These are phyloP conservation scores for Chionomys nivalis DNA, from an alignment of 2,113 vertebrate species.

Conservation along the genomic window DNA sequence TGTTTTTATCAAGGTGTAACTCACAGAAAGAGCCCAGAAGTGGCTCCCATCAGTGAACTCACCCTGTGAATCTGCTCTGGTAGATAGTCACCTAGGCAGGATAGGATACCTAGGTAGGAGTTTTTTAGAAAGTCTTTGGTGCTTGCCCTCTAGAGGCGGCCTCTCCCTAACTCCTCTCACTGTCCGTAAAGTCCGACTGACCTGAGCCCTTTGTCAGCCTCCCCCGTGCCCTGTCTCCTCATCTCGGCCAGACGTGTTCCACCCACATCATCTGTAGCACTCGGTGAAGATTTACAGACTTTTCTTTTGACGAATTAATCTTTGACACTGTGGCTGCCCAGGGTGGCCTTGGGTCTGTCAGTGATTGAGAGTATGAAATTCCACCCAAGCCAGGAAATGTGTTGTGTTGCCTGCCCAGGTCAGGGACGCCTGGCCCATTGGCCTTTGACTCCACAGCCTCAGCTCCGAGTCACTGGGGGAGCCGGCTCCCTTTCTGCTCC, in stretches of 20 bases:
- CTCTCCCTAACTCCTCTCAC: rapidly evolving
- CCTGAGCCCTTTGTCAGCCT: neutral
- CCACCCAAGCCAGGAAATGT: neutral
- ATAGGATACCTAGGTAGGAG: too few species aligned
- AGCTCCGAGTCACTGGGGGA: neutral
- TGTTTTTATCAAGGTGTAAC: neutral
- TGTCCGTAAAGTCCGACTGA: rapidly evolving
- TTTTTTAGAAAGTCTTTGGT: neutral
- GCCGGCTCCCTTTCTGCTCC: neutral
- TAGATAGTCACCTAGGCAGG: neutral
- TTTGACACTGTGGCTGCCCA: neutral
- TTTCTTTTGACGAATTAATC: conserved; percentile 20
- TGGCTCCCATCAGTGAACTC: neutral
- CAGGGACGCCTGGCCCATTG: neutral
- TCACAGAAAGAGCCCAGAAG: neutral
- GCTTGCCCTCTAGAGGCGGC: too few species aligned
- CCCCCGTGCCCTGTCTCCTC: neutral
- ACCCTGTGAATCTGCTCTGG: neutral
- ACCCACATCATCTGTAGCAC: too few species aligned
- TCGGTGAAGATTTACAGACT: conserved; percentile 33
- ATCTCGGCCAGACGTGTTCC: neutral
- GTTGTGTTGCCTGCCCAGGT: too few species aligned
- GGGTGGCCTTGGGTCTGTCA: neutral
- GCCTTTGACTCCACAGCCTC: neutral
- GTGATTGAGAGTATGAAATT: neutral